A percentile compares a stretch with the other conserved stretches of the same genome.
These are phyloP conservation scores for Chaetogeoica ovagalla DNA, from an alignment of 2,888 invertebrate species.

Conservation along the genomic window DNA sequence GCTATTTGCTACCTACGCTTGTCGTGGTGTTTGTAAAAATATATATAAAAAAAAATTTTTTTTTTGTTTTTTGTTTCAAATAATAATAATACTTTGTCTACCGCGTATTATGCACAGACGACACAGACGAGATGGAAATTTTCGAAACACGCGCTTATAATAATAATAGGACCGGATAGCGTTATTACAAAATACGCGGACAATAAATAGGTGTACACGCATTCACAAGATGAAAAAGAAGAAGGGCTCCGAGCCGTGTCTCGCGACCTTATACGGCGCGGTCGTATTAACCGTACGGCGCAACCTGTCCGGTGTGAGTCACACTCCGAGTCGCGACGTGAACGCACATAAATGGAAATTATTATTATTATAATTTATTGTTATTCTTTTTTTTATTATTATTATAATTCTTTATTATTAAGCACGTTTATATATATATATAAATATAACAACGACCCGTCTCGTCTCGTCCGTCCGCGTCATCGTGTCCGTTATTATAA, in stretches of 20 bases:
- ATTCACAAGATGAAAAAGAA: neutral
- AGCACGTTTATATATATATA: neutral
- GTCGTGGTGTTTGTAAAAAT: too few species aligned
- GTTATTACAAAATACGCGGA: neutral
- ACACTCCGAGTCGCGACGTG: conserved; percentile 6
- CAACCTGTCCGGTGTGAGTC: neutral
- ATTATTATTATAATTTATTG: conserved; percentile 38
- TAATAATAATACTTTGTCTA: too few species aligned
- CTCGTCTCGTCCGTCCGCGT: neutral
- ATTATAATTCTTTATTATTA: neutral
- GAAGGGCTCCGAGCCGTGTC: conserved; percentile 14
- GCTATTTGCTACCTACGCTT: too few species aligned
- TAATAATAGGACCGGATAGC: neutral
- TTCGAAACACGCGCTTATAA: too few species aligned
- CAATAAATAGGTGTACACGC: too few species aligned
- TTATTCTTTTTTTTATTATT: conserved; percentile 29
- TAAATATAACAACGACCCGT: too few species aligned
- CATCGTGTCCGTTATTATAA: conserved; percentile 6
- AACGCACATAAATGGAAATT: conserved; percentile 26
- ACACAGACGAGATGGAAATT: too few species aligned
- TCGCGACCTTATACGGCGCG: conserved; percentile 30
- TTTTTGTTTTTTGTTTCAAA: too few species aligned
- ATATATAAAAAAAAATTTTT: too few species aligned
- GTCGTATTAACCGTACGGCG: neutral
- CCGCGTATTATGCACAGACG: too few species aligned